Evolutionary conservation across 2,888 invertebrate genomes (phyloP).

Genomic region (Acanthoscelides obtectus): DNA sequence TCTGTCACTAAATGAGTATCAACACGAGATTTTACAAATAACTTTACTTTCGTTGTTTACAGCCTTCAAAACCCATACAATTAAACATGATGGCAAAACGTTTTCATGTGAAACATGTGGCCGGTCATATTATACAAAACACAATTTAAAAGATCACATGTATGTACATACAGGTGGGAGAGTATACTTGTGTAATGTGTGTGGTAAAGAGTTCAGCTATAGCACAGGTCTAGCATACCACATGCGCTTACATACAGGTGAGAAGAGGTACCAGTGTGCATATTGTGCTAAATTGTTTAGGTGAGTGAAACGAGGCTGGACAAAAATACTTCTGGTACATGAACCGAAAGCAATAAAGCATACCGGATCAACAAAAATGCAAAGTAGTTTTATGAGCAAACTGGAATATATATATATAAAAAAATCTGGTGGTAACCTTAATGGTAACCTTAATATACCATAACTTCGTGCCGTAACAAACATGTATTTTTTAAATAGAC

Average conservation of each 20-base stretch:
- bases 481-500: no score
- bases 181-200: conserved; percentile 71
- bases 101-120: conserved; percentile 61
- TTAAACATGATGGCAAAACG: conserved; percentile 48
- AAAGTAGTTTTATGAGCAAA: no score
- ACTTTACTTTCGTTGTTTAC: conserved; percentile 7
- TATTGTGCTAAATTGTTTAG: conserved; percentile 27
- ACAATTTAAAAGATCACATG: conserved; percentile 69
- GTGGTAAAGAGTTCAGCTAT: conserved; percentile 79
- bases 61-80: conserved; percentile 27
- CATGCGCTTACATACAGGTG: conserved; percentile 33
- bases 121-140: conserved; percentile 64
- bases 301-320: no score
- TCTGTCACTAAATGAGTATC: no score
- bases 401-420: no score
- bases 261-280: conserved; percentile 31
- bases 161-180: conserved; percentile 74
- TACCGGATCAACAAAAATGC: no score
- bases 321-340: no score
- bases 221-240: conserved; percentile 52
- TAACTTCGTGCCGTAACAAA: no score
- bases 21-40: not conserved
- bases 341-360: no score
- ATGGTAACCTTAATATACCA: no score
- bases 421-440: no score